phyloP scores from a whole-genome alignment of 2,797 vertebrate species.

The Characodon lateralis region DNA sequence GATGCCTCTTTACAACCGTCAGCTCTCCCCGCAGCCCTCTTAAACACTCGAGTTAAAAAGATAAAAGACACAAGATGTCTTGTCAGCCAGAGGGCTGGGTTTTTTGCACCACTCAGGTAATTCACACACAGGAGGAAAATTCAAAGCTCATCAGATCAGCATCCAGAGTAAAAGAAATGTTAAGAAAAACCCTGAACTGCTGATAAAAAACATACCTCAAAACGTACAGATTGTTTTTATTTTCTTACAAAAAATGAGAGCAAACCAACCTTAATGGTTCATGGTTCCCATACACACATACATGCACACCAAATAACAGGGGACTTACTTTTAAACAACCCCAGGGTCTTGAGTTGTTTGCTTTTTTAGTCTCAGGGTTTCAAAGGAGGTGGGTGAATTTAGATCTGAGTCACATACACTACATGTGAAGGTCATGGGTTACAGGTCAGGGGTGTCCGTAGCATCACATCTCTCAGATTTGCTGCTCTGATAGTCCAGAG shows the following conservation, averaged over 20 bases:
- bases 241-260: slow-evolving; percentile 1
- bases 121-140: slow-evolving; percentile 53
- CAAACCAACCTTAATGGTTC: slow-evolving; percentile 4
- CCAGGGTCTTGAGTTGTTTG: slow-evolving; percentile 60
- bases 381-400: slow-evolving; percentile 70
- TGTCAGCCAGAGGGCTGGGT: slow-evolving; percentile 58
- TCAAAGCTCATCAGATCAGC: slow-evolving; percentile 60
- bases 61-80: slow-evolving; percentile 75
- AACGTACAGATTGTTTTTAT: slow-evolving; percentile 16
- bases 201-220: slow-evolving; percentile 12
- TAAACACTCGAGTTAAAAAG: slow-evolving; percentile 76
- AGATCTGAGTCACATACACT: slow-evolving; percentile 68
- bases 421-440: slow-evolving; percentile 64
- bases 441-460: slow-evolving; percentile 70
- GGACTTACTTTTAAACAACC: slow-evolving; percentile 36
- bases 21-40: slow-evolving; percentile 70
- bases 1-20: slow-evolving; percentile 68
- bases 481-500: slow-evolving; percentile 38
- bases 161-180: slow-evolving; percentile 36
- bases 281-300: slow-evolving; percentile 17
- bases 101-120: slow-evolving; percentile 45
- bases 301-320: slow-evolving; percentile 11
- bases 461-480: slow-evolving; percentile 67
- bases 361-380: slow-evolving; percentile 72
- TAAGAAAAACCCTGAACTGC: slow-evolving; percentile 14